phyloP scores from a whole-genome alignment of 2,797 vertebrate species.

The Poecilia wingei region DNA sequence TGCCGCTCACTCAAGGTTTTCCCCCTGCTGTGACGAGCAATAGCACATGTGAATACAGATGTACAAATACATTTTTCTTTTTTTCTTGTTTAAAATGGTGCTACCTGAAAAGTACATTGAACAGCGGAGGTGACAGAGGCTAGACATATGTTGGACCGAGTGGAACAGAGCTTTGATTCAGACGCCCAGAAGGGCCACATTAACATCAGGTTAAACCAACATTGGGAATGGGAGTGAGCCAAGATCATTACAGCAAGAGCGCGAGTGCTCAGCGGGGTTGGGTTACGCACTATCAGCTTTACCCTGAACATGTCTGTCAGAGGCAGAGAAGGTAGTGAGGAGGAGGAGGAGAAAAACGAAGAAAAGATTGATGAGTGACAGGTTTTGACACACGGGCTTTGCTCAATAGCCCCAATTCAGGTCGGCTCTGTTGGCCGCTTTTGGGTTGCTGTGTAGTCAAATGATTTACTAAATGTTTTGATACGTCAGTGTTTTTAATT shows the following conservation, averaged over 20 bases:
- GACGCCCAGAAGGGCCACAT: conserved; percentile 62
- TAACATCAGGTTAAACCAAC: conserved; percentile 82
- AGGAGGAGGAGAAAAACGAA: conserved; percentile 17
- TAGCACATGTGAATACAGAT: conserved; percentile 38
- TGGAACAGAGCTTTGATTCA: conserved; percentile 73
- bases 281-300: conserved; percentile 64
- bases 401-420: conserved; percentile 54
- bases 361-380: conserved; percentile 59
- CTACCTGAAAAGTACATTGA: conserved; percentile 58
- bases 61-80: conserved; percentile 40
- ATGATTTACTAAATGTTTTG: conserved; percentile 17
- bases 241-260: conserved; percentile 61
- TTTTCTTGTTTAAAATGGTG: conserved; percentile 37
- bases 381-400: conserved; percentile 48
- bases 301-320: conserved; percentile 66
- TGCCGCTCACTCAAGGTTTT: conserved; percentile 19
- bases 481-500: neutral
- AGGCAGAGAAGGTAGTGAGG: conserved; percentile 31
- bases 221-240: conserved; percentile 65
- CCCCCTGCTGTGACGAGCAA: conserved; percentile 17
- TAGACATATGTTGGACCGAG: conserved; percentile 28
- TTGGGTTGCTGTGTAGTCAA: conserved; percentile 28
- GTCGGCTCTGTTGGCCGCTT: conserved; percentile 26
- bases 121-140: conserved; percentile 54
- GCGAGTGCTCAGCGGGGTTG: conserved; percentile 45